These are phyloP conservation scores for Carollia perspicillata DNA, from an alignment of 2,113 vertebrate species.

Conservation along the genomic window DNA sequence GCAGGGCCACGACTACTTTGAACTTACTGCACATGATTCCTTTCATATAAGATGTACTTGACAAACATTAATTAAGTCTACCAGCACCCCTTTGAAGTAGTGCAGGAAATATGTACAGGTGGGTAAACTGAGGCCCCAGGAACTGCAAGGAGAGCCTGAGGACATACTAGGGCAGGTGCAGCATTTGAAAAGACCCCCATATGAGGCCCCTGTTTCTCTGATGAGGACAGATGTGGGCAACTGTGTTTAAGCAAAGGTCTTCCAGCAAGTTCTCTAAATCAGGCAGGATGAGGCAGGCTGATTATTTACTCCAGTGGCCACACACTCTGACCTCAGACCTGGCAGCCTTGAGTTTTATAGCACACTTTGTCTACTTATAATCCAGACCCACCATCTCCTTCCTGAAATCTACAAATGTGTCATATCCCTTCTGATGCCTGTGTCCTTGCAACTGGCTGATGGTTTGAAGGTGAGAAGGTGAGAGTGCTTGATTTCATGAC, in stretches of 20 bases:
- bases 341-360: background rate
- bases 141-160: conserved; percentile 73
- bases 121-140: conserved; percentile 80
- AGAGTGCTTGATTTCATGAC: background rate
- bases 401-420: background rate
- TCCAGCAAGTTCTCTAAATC: background rate
- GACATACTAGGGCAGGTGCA: conserved; percentile 79
- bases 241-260: conserved; percentile 59
- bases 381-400: background rate
- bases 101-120: conserved; percentile 70
- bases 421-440: background rate
- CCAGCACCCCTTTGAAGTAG: conserved; percentile 72
- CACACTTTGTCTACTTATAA: background rate
- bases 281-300: conserved; percentile 34
- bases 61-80: conserved; percentile 77
- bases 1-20: conserved; percentile 77
- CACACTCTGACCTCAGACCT: background rate
- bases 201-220: conserved; percentile 76
- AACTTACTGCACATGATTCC: conserved; percentile 70
- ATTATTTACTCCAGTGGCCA: background rate
- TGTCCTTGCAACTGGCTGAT: background rate
- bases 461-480: background rate
- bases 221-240: conserved; percentile 63
- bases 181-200: conserved; percentile 69
- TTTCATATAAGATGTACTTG: conserved; percentile 71